phyloP scores from a whole-genome alignment of 2,113 vertebrate species.

The Apodemus sylvaticus region DNA sequence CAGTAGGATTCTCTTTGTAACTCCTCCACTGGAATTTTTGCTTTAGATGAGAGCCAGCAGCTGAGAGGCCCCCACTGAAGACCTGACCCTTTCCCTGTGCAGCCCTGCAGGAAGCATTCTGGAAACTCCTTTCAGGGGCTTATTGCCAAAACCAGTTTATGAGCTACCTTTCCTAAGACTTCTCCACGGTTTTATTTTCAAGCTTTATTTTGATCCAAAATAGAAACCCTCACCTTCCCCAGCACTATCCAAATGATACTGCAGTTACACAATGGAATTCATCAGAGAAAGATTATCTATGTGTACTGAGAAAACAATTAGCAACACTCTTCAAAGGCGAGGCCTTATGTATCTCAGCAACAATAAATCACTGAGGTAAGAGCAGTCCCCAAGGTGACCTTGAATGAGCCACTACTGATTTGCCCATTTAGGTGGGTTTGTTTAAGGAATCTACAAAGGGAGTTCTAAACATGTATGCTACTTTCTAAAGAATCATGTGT shows the following conservation, averaged over 20 bases:
- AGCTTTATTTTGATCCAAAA: conserved; percentile 31
- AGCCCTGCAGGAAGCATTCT: background rate
- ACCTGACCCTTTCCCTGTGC: background rate
- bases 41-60: background rate
- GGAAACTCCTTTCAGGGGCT: background rate
- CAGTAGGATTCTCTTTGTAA: background rate
- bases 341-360: background rate
- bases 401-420: background rate
- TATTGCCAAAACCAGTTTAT: conserved; percentile 12
- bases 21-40: background rate
- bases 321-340: background rate
- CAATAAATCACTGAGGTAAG: background rate
- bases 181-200: background rate
- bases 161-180: background rate
- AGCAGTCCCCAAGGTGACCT: background rate
- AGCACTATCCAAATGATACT: background rate
- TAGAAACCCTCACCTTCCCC: background rate
- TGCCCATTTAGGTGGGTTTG: background rate
- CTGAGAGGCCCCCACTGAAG: background rate
- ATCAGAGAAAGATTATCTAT: conserved; percentile 16
- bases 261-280: conserved; percentile 19
- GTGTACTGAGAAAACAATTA: conserved; percentile 21
- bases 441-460: background rate
- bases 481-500: background rate
- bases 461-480: background rate